Conservation (phyloP, 35 echinoderm and acorn worm species). For the Apostichopus parvimensis region DNA sequence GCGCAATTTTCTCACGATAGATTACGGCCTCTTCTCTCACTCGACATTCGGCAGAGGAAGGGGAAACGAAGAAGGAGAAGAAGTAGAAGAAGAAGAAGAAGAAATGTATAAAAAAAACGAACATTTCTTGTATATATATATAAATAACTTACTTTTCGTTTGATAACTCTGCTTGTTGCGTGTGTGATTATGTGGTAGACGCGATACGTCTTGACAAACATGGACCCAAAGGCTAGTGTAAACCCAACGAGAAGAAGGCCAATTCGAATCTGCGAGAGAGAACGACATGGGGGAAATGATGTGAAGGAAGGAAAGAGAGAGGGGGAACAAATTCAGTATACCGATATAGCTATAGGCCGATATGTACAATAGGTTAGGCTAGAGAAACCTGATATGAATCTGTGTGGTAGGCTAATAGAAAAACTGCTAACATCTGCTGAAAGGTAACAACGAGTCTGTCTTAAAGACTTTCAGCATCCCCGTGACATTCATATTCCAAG, state of each 20-base stretch:
- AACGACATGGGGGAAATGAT: too few species aligned
- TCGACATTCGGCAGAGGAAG: neutral
- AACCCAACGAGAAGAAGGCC: constrained; percentile 80
- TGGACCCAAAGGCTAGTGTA: constrained; percentile 96
- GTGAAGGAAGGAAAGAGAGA: neutral
- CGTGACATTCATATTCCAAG: too few species aligned
- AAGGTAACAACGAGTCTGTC: too few species aligned
- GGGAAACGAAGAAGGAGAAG: neutral
- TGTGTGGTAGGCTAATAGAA: too few species aligned
- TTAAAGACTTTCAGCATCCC: too few species aligned
- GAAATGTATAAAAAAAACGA: neutral
- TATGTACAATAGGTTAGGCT: too few species aligned
- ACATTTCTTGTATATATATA: neutral
- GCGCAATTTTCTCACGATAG: neutral
- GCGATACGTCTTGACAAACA: constrained; percentile 94
- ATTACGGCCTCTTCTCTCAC: neutral
- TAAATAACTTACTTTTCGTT: constrained; percentile 66
- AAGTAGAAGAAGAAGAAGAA: neutral
- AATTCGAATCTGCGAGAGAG: constrained; percentile 68
- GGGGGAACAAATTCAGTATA: neutral
- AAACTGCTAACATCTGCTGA: too few species aligned
- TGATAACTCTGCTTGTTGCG: constrained; percentile 91
- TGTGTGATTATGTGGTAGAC: constrained; percentile 99
- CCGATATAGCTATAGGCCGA: too few species aligned
- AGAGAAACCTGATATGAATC: too few species aligned